A percentile compares a stretch with the other conserved stretches of the same genome.
phyloP scores from a whole-genome alignment of 2,113 vertebrate genomes.

The Muscicapa adusta region DNA sequence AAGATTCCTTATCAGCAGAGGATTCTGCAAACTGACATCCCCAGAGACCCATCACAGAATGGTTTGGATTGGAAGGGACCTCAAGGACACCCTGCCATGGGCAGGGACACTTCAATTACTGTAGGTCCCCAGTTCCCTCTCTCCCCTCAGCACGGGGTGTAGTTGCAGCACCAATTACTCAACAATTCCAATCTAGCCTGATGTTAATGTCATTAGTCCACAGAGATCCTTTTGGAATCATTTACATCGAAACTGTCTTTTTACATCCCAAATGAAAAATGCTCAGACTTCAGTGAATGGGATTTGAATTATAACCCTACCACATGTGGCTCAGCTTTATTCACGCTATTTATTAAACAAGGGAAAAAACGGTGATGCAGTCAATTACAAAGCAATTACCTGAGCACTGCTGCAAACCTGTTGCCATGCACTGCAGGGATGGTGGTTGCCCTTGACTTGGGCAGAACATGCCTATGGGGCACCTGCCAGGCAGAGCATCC shows the following conservation, averaged over 20 bases:
- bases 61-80: neutral
- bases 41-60: neutral
- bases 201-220: slow-evolving; percentile 79
- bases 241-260: slow-evolving; percentile 67
- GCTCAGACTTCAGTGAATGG: slow-evolving; percentile 18
- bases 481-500: neutral
- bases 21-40: neutral
- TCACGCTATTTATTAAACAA: slow-evolving; percentile 79
- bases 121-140: neutral
- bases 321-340: slow-evolving; percentile 55
- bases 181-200: slow-evolving; percentile 77
- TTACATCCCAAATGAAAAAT: slow-evolving; percentile 54
- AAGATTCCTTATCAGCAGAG: neutral
- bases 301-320: slow-evolving; percentile 59
- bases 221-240: slow-evolving; percentile 69
- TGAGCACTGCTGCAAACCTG: slow-evolving; percentile 55
- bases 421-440: neutral
- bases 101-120: neutral
- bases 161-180: slow-evolving; percentile 73
- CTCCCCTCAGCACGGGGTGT: neutral
- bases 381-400: slow-evolving; percentile 81
- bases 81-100: neutral
- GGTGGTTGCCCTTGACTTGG: neutral
- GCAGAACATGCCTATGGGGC: neutral
- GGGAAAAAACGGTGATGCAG: slow-evolving; percentile 72